Percentiles rank a stretch among this genome's conserved stretches.
phyloP scores from a whole-genome alignment of 2,888 invertebrate genomes.

The Crematogaster levior region DNA sequence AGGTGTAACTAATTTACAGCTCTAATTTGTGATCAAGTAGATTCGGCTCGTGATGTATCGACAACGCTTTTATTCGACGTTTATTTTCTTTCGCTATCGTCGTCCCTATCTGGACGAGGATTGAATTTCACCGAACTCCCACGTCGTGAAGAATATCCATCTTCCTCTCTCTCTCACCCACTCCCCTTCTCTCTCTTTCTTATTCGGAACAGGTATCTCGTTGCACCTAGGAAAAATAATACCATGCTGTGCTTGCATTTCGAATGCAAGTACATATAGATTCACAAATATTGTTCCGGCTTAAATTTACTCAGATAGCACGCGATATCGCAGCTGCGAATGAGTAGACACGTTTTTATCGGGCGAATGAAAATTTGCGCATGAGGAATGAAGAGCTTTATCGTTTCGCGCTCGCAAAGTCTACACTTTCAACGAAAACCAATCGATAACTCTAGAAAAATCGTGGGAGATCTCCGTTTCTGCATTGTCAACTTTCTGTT shows the following conservation, averaged over 20 bases:
- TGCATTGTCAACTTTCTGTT: background rate
- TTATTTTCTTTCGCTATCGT: slow-evolving; percentile 41
- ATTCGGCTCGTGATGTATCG: background rate
- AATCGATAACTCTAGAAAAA: slow-evolving; percentile 8
- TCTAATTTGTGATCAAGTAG: background rate
- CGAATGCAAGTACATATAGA: slow-evolving; percentile 20
- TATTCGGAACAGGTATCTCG: slow-evolving; percentile 18
- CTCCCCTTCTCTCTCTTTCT: background rate
- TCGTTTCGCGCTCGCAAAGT: background rate
- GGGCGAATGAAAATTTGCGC: slow-evolving; percentile 3
- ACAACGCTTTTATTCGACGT: slow-evolving; percentile 13
- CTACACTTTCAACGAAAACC: background rate
- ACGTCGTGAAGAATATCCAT: slow-evolving; percentile 7
- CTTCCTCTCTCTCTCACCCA: background rate
- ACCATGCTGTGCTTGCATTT: slow-evolving; percentile 30
- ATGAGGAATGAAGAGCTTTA: background rate
- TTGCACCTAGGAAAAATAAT: slow-evolving; percentile 40
- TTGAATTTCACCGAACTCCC: slow-evolving; percentile 49
- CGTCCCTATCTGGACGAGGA: slow-evolving; percentile 30
- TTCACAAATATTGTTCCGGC: slow-evolving; percentile 28
- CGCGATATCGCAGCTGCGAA: background rate
- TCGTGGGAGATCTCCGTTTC: background rate
- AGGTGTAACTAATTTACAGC: background rate
- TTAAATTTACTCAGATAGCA: slow-evolving; percentile 46
- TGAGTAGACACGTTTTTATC: background rate